Percentiles rank a stretch among this genome's conserved stretches.
Evolutionary conservation across 2,888 invertebrate species (phyloP).

Genomic region (Cephus nigrinus): DNA sequence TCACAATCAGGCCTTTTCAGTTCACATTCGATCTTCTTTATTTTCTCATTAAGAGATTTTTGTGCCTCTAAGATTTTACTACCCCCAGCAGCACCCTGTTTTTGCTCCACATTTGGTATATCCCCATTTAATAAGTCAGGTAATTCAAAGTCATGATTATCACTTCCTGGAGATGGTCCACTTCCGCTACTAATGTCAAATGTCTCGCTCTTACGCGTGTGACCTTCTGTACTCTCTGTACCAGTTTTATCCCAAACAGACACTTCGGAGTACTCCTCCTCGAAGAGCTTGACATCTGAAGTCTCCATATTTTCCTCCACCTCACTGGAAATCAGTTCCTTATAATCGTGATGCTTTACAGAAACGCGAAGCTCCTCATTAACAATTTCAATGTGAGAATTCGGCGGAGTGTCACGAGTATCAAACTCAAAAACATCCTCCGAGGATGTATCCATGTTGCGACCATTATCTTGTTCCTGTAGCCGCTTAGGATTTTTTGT

Average conservation of each 20-base stretch:
- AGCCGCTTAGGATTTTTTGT: constrained; percentile 15
- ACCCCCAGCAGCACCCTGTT: constrained; percentile 20
- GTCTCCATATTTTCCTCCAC: constrained; percentile 26
- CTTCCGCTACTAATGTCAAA: constrained; percentile 61
- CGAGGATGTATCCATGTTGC: constrained; percentile 52
- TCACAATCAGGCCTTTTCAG: constrained; percentile 46
- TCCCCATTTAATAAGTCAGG: constrained; percentile 47
- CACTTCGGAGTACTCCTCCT: constrained; percentile 55
- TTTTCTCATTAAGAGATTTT: constrained; percentile 56
- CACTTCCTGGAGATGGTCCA: constrained; percentile 55
- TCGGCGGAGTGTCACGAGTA: constrained; percentile 58
- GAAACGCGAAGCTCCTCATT: constrained; percentile 46
- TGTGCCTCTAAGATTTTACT: constrained; percentile 53
- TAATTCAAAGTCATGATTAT: constrained; percentile 55
- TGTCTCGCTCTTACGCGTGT: constrained; percentile 59
- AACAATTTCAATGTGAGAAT: constrained; percentile 59
- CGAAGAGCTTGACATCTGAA: constrained; percentile 31
- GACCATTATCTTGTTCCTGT: constrained; percentile 28
- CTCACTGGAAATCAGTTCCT: constrained; percentile 35
- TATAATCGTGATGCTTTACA: constrained; percentile 47
- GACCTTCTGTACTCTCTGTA: constrained; percentile 55
- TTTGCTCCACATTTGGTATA: constrained; percentile 20
- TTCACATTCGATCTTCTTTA: constrained; percentile 58
- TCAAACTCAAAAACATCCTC: constrained; percentile 57
- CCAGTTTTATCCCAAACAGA: constrained; percentile 59